Conservation (phyloP, 64 coral and sea anemone genomes). For the Exaiptasia diaphana region DNA sequence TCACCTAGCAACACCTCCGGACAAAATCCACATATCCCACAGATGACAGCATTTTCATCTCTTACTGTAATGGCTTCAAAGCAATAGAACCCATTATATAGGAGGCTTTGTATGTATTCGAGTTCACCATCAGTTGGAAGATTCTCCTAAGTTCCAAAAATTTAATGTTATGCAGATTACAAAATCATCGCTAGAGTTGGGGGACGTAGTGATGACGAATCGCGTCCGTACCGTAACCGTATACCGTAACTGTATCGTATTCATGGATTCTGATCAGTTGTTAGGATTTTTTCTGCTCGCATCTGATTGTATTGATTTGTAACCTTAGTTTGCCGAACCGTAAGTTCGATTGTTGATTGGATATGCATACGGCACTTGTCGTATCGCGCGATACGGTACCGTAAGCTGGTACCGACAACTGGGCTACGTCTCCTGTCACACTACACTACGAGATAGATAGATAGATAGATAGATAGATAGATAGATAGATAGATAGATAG, state of each 20-base stretch:
- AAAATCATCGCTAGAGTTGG: background rate
- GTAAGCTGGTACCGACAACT: too few relatives aligned
- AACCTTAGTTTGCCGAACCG: background rate
- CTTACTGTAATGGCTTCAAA: background rate
- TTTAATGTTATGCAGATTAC: background rate
- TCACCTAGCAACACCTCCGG: constrained; percentile 19
- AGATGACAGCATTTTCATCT: constrained; percentile 8
- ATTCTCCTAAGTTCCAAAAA: background rate
- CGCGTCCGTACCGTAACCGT: background rate
- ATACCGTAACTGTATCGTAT: background rate
- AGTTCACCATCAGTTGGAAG: background rate
- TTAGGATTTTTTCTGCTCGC: background rate
- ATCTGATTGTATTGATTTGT: background rate
- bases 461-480: too few relatives aligned
- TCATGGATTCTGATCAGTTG: background rate
- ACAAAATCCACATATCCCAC: constrained; percentile 1
- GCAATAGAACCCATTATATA: constrained; percentile 13
- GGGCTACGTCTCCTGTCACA: too few relatives aligned
- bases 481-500: too few relatives aligned
- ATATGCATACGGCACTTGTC: too few relatives aligned
- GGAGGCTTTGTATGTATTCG: background rate
- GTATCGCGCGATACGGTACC: too few relatives aligned
- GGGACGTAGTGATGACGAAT: too few relatives aligned
- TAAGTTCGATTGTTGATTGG: too few relatives aligned
- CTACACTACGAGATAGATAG: too few relatives aligned